These are phyloP conservation scores for Florisuga fusca DNA, from an alignment of 2,797 vertebrate species.

Conservation along the genomic window DNA sequence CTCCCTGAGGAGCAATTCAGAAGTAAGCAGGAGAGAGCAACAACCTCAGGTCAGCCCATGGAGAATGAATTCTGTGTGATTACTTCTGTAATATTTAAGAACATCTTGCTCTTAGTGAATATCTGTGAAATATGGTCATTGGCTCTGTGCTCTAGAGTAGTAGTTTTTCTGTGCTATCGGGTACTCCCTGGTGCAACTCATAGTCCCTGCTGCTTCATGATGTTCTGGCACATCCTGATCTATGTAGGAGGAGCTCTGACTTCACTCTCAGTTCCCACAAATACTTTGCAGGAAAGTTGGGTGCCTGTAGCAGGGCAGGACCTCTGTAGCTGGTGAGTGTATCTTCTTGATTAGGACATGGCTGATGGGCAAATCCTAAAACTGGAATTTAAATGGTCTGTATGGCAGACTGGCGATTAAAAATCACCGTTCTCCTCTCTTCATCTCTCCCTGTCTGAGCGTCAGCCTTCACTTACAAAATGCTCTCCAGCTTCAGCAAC, in stretches of 20 bases:
- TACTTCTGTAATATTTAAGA: not conserved
- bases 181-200: not conserved
- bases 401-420: not conserved
- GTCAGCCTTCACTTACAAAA: not conserved
- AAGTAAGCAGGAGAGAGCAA: not conserved
- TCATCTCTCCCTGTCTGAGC: accelerated
- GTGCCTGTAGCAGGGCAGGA: not conserved
- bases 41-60: not conserved
- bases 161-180: not conserved
- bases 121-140: not conserved
- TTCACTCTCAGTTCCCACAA: not conserved
- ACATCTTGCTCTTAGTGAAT: not conserved
- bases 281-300: not conserved
- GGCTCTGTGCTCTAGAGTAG: not conserved
- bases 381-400: not conserved
- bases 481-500: not conserved
- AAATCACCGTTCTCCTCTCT: not conserved
- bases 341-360: not conserved
- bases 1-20: not conserved
- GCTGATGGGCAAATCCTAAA: not conserved
- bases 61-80: not conserved
- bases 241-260: accelerated
- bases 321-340: not conserved
- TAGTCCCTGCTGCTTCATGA: not conserved
- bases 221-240: not conserved